Evolutionary conservation across 2,797 vertebrate species (phyloP), one percentile per base, ranked within the genome.

Genomic region (Lateolabrax maculatus): DNA sequence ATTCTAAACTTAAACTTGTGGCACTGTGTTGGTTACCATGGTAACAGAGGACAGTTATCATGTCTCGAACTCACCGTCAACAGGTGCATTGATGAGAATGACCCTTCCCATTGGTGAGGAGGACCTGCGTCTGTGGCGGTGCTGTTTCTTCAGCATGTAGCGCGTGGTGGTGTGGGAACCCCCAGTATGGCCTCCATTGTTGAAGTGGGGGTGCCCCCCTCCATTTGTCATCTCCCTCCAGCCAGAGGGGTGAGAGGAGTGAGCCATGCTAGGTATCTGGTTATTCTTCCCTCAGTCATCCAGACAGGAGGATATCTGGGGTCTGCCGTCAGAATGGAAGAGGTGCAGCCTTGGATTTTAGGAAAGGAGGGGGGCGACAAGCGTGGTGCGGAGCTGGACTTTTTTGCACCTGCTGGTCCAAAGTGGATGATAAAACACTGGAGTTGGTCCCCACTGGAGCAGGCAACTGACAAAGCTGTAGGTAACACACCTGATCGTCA

Each of bases 41-140:
- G 70, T 53, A 72, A 80, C 67, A 60, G 18, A 74, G 19, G 6
- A 62, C 6, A 3, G 9, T 75, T 25, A 21, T 9, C 5, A 18
- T 1, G 37, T 49, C n/a, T 8, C 43, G 25, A 60, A 58, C 95
- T 75, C 90, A 99, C 98, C 98, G 95, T 99, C 97, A 2, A 97
- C 96, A 73, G 97, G 97, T 56, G 96, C 93, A 61, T 99, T 98
- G 94, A 99, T 99, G 92, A 99, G 96, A 87, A 99, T 99, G 93
- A 99, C 98, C 4, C 98, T 94, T 69, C 98, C 98, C 98, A 99
- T 99, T 7, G 98, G 98, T 0, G 98, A 99, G 1, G 96, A 90
- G 16, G 97, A 94, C 69, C 94, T 91, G 92, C 78, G 91, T 66
- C 90, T 95, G 83, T 96, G 95, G 21, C 94, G 96, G 80, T 96